Evolutionary conservation across 1,140 invertebrate species (phyloP).

Genomic region (Lepeophtheirus salmonis): DNA sequence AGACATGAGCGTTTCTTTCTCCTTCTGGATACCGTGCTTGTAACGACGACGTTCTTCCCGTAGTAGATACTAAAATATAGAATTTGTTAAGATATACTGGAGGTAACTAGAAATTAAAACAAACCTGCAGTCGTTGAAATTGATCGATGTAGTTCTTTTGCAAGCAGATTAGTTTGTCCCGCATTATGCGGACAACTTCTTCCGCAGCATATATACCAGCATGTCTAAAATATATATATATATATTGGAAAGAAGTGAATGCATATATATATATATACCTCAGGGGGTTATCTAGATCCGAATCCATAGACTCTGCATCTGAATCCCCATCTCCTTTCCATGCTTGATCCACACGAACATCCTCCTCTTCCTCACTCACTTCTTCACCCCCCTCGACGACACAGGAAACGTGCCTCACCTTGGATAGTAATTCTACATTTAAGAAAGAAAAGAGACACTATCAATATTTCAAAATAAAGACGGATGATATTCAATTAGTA

Average conservation of each 20-base stretch:
- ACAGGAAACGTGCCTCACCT: no score
- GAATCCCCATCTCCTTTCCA: slow-evolving; percentile 44
- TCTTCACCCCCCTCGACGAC: no score
- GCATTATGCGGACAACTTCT: slow-evolving; percentile 53
- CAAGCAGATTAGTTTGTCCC: slow-evolving; percentile 34
- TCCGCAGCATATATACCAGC: slow-evolving; percentile 71
- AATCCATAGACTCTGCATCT: slow-evolving; percentile 51
- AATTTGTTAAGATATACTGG: not conserved
- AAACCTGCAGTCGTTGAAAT: slow-evolving; percentile 6
- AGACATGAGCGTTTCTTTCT: not conserved
- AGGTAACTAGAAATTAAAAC: not conserved
- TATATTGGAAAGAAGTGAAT: no score
- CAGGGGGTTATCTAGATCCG: slow-evolving; percentile 50
- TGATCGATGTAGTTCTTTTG: slow-evolving; percentile 17
- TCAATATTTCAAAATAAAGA: no score
- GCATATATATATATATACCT: slow-evolving; percentile 40
- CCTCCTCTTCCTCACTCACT: slow-evolving; percentile 30
- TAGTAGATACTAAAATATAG: not conserved
- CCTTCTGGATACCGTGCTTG: not conserved
- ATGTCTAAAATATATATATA: slow-evolving; percentile 38
- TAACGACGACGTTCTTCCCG: not conserved
- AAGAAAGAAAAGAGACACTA: no score
- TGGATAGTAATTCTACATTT: no score
- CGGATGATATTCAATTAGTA: no score
- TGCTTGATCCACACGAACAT: slow-evolving; percentile 40